Conservation (phyloP, 2,888 invertebrate species). For the Papilio elwesi region DNA sequence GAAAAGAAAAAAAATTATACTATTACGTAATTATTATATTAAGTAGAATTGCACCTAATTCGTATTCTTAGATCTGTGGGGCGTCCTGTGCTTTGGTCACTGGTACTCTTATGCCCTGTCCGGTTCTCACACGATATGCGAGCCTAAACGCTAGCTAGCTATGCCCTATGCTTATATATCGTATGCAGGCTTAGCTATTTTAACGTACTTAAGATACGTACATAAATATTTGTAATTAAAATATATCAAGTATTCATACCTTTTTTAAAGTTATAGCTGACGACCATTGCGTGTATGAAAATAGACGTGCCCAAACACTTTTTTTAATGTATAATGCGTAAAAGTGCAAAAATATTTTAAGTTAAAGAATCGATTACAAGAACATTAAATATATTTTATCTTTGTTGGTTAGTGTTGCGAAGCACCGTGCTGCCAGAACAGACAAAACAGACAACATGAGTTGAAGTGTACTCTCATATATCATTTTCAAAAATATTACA, state of each 20-base stretch:
- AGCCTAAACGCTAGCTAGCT: conserved; percentile 5
- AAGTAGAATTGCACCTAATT: conserved; percentile 33
- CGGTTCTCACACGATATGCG: conserved; percentile 52
- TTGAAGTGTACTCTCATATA: too few species aligned
- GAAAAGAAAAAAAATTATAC: conserved; percentile 3
- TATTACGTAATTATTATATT: conserved; percentile 1
- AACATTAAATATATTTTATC: too few species aligned
- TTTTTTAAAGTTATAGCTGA: too few species aligned
- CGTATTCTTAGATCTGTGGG: conserved; percentile 59
- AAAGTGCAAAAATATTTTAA: too few species aligned
- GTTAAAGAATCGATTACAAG: too few species aligned
- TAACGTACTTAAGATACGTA: conserved; percentile 1
- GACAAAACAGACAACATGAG: too few species aligned
- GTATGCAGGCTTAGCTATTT: conserved; percentile 11
- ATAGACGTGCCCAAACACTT: too few species aligned
- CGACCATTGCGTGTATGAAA: too few species aligned
- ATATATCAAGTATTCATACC: background rate
- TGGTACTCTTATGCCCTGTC: conserved; percentile 60
- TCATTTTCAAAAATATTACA: too few species aligned
- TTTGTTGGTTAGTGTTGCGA: too few species aligned
- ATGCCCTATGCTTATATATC: background rate
- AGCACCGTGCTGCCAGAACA: too few species aligned
- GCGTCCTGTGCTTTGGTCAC: conserved; percentile 61
- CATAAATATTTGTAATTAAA: background rate
- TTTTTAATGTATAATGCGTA: too few species aligned